Base-by-base conservation (phyloP, 2,888 invertebrate species). In the Chydorus sphaericus region DNA sequence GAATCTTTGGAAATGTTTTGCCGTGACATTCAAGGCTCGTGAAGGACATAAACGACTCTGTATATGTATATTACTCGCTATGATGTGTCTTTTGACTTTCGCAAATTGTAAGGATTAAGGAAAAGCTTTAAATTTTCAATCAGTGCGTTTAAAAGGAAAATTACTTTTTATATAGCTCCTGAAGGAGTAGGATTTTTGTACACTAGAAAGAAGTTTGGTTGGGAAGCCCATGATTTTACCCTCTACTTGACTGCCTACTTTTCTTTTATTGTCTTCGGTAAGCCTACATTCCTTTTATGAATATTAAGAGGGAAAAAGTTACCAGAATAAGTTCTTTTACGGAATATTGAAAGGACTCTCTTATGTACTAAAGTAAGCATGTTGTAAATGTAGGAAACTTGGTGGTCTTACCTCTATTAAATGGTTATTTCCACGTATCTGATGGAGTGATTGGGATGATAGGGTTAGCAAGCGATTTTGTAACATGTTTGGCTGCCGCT, bases 181-280 rank as follows among this genome's bases (percentile, higher is more conserved):
- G 23, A 14, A 10, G 20, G 10, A 33, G 48, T 10, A 33, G 48
- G 5, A n/a, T 55, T 49, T 26, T 48, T 55, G 10, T 55, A 49
- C 26, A 26, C 49, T 7, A 48, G 55, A 23, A 55, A 55, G 18
- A 48, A 38, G 14, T 55, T 55, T 23, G 36, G 36, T 3, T 55
- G 55, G 55, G 55, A 55, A 33, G 48, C 37, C 10, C 48, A 48
- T 2, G 48, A 55, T 14, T 55, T 29, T 20, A 37, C 49, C 23
- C 23, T 36, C 7, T 55, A 23, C 23, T n/a, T 33, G 20, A 39
- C 49, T 11, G 18, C 49, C 2, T 20, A 18, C 4, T 28, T 29
- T 33, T 31, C 55, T n/a, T 18, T 33, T 28, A 20, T 49, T 4
- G 30, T 30, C 4, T 36, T 33, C 23, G 55, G 55, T 55, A 44